Conservation (phyloP, 2,113 vertebrate genomes). For the Anguilla japonica region DNA sequence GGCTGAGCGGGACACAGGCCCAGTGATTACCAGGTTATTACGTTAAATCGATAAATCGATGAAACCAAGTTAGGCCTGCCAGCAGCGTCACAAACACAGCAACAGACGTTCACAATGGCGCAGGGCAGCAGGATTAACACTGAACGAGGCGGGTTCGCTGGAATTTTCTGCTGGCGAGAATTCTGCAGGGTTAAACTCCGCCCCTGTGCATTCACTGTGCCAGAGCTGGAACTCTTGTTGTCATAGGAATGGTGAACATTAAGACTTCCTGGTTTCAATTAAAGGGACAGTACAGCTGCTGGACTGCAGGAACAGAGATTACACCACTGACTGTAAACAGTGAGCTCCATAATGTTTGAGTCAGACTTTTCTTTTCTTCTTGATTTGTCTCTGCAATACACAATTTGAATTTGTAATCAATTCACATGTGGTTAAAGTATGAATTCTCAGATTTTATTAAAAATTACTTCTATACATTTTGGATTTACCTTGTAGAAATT, state of each 20-base stretch:
- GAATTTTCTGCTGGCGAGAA: not conserved
- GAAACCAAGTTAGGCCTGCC: not conserved
- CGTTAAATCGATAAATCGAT: not conserved
- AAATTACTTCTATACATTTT: too few species aligned
- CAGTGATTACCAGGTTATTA: not conserved
- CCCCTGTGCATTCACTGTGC: not conserved
- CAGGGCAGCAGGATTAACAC: not conserved
- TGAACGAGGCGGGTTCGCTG: not conserved
- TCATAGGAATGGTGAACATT: constrained; percentile 21
- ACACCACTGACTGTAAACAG: not conserved
- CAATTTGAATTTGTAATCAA: too few species aligned
- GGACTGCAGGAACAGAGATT: not conserved
- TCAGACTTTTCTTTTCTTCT: too few species aligned
- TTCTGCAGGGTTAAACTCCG: not conserved
- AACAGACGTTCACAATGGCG: not conserved
- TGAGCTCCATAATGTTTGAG: too few species aligned
- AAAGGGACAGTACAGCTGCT: not conserved
- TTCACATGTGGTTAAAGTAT: too few species aligned
- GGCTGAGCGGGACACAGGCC: not conserved
- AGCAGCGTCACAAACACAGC: not conserved
- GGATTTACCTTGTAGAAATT: too few species aligned
- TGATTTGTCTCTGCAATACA: too few species aligned
- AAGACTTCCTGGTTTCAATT: constrained; percentile 12
- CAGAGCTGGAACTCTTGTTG: constrained; percentile 10
- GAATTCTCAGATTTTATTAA: too few species aligned